A percentile compares a stretch with the other conserved stretches of the same genome.
Conservation (phyloP, 1,140 invertebrate genomes). For the Musca domestica region DNA sequence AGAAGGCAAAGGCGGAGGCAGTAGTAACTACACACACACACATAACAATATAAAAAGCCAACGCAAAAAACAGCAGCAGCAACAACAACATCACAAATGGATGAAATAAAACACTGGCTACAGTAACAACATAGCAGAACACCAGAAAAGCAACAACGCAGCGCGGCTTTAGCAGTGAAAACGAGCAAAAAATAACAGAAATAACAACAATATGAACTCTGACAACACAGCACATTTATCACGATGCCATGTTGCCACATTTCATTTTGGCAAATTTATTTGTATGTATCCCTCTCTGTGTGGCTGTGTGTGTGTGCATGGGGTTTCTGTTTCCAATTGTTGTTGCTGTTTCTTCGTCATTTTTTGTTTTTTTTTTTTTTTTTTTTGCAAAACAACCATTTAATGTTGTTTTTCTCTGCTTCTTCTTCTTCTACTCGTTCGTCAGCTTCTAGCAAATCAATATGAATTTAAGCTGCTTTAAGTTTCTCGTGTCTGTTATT, state of each 20-base stretch:
- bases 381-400: constrained; percentile 16
- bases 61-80: not conserved
- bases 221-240: constrained; percentile 19
- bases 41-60: not conserved
- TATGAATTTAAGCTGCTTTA: constrained; percentile 22
- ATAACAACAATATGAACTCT: constrained; percentile 15
- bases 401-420: constrained; percentile 12
- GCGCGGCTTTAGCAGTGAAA: not conserved
- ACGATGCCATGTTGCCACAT: constrained; percentile 25
- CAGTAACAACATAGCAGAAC: constrained; percentile 8
- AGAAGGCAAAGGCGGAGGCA: not conserved
- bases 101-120: constrained; percentile 9
- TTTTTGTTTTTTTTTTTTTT: too few species aligned
- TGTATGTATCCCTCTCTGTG: not conserved
- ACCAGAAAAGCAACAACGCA: constrained; percentile 2
- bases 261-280: constrained; percentile 14
- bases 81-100: not conserved
- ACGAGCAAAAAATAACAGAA: not conserved
- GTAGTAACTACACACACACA: not conserved
- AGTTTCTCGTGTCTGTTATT: constrained; percentile 9
- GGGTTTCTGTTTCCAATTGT: too few species aligned
- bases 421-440: not conserved
- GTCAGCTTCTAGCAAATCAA: constrained; percentile 17
- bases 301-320: not conserved
- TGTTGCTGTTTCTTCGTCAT: constrained; percentile 9